Conservation (phyloP, 2,797 vertebrate genomes). For the Sebastes taczanowskii region DNA sequence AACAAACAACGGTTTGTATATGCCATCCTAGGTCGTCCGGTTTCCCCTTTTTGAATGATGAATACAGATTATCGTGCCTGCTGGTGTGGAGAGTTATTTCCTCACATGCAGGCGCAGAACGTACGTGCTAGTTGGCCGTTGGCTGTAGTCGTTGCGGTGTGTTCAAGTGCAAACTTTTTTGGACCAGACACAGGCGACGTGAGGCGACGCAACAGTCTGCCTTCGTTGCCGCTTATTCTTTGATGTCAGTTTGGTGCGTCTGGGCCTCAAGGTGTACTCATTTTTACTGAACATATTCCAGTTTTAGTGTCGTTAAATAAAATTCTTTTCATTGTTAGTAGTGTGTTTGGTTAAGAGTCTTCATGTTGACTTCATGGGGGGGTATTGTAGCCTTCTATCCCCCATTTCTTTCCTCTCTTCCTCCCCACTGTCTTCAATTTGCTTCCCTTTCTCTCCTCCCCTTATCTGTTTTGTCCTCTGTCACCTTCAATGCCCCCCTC, state of each 20-base stretch:
- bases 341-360: not conserved
- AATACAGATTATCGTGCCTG: no score
- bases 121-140: no score
- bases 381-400: not conserved
- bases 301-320: not conserved
- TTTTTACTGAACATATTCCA: not conserved
- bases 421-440: conserved; percentile 1
- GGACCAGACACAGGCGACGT: not conserved
- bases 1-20: no score
- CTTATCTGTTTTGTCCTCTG: conserved; percentile 42
- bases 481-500: conserved; percentile 28
- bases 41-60: no score
- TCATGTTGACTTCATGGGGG: not conserved
- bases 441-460: conserved; percentile 15
- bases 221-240: not conserved
- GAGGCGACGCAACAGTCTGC: not conserved
- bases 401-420: not conserved
- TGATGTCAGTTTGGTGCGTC: not conserved
- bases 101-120: no score
- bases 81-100: no score
- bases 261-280: not conserved
- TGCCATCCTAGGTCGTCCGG: no score
- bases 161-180: no score
- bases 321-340: not conserved
- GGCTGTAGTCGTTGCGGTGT: no score